Evolutionary conservation across 2,113 vertebrate genomes (phyloP).

Genomic region (Passer domesticus): DNA sequence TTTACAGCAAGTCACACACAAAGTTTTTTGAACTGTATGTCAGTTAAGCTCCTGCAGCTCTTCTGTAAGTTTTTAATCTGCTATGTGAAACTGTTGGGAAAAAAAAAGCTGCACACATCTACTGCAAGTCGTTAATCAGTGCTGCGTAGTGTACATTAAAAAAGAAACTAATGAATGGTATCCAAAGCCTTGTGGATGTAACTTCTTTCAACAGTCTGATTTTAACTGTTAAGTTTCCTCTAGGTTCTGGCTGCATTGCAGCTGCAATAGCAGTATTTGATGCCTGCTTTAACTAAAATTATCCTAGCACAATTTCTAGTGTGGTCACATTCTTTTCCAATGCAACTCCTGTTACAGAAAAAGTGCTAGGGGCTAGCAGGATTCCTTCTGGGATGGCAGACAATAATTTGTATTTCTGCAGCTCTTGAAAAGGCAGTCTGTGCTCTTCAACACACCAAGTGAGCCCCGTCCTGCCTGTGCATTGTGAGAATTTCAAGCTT

Average conservation of each 20-base stretch:
- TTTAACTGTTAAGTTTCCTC: constrained; percentile 47
- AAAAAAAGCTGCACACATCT: not conserved
- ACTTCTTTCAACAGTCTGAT: constrained; percentile 17
- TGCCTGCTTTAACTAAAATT: not conserved
- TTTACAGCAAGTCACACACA: not conserved
- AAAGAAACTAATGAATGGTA: constrained; percentile 45
- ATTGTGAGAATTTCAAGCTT: not conserved
- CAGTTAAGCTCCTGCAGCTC: constrained; percentile 7
- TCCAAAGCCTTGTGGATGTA: not conserved
- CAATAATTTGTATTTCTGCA: not conserved
- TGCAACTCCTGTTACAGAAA: not conserved
- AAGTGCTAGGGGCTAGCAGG: not conserved
- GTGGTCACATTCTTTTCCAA: not conserved
- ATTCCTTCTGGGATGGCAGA: not conserved
- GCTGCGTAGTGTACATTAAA: constrained; percentile 24
- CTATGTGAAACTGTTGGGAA: not conserved
- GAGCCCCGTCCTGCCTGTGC: fast-evolving
- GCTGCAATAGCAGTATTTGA: not conserved
- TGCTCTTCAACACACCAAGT: too few relatives aligned
- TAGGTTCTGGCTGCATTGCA: not conserved
- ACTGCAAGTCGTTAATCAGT: constrained; percentile 35
- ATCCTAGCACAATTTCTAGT: not conserved
- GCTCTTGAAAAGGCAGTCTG: not conserved
- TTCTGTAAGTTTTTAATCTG: not conserved
- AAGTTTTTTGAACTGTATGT: not conserved